These are phyloP conservation scores for Lagodon rhomboides DNA, from an alignment of 2,797 vertebrate genomes.

Conservation along the genomic window DNA sequence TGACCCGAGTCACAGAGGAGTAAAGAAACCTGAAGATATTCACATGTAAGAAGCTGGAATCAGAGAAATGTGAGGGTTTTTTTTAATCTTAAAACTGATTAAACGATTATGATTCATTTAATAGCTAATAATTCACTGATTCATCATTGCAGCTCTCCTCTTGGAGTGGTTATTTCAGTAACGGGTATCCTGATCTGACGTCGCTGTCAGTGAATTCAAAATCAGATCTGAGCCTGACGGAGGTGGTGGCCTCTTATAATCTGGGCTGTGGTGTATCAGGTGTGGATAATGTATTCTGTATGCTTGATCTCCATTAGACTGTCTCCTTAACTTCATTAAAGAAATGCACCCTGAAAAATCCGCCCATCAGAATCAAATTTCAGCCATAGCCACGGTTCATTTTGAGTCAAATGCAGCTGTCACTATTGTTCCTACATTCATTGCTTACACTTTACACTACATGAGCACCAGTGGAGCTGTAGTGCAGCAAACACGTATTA, in stretches of 20 bases:
- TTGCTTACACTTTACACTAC: neutral
- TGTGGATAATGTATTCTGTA: neutral
- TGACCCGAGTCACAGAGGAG: no score
- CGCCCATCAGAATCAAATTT: slow-evolving; percentile 6
- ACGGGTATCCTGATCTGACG: neutral
- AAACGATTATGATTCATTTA: no score
- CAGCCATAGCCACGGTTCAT: neutral
- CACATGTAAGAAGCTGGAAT: no score
- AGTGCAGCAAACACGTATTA: slow-evolving; percentile 22
- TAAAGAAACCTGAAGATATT: no score
- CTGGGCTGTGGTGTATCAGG: neutral
- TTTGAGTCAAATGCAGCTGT: neutral
- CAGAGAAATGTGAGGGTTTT: no score
- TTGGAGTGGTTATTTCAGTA: neutral
- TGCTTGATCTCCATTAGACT: neutral
- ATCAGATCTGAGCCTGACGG: neutral
- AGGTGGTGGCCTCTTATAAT: neutral
- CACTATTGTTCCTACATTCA: neutral
- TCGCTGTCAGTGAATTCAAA: slow-evolving; percentile 2
- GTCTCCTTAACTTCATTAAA: neutral
- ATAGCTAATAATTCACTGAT: no score
- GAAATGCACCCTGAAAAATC: neutral
- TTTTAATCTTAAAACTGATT: no score
- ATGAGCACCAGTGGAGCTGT: slow-evolving; percentile 29
- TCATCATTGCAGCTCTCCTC: neutral